Conservation (phyloP, 2,888 invertebrate genomes). For the Holacanthella duospinosa region DNA sequence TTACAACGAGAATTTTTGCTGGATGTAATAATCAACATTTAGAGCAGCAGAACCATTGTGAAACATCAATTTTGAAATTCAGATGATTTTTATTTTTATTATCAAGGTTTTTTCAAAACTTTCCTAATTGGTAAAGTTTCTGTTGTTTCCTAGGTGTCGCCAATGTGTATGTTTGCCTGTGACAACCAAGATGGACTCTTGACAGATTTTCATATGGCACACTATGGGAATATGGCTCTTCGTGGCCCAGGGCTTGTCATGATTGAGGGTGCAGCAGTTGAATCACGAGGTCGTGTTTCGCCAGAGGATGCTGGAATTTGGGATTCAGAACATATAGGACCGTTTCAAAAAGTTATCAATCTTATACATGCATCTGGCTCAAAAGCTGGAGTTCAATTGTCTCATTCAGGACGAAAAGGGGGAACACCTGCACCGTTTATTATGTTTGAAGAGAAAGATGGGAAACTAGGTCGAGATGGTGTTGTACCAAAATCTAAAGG, state of each 20-base stretch:
- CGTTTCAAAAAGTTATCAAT: background rate
- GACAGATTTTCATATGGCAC: constrained; percentile 14
- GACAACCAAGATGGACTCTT: constrained; percentile 14
- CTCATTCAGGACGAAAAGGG: constrained; percentile 13
- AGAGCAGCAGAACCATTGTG: too few species aligned
- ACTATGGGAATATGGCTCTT: constrained; percentile 12
- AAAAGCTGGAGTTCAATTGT: constrained; percentile 7
- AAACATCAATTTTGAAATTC: too few species aligned
- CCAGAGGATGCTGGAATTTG: constrained; percentile 12
- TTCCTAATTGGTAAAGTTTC: too few species aligned
- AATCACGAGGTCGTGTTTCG: constrained; percentile 7
- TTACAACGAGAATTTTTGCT: too few species aligned
- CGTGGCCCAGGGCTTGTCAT: constrained; percentile 12
- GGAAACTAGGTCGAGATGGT: constrained; percentile 1
- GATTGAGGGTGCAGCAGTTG: constrained; percentile 8
- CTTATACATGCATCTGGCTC: background rate
- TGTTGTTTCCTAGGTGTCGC: constrained; percentile 8
- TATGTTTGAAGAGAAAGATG: constrained; percentile 12
- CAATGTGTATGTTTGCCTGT: constrained; percentile 15
- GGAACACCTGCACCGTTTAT: constrained; percentile 8
- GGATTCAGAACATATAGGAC: constrained; percentile 2
- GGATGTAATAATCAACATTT: too few species aligned
- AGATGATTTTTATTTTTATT: too few species aligned
- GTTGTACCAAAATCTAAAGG: constrained; percentile 10
- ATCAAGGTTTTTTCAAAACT: too few species aligned